A percentile compares a stretch with the other conserved stretches of the same genome.
phyloP scores from a whole-genome alignment of 1,140 invertebrate genomes.

The Hetaerina americana region DNA sequence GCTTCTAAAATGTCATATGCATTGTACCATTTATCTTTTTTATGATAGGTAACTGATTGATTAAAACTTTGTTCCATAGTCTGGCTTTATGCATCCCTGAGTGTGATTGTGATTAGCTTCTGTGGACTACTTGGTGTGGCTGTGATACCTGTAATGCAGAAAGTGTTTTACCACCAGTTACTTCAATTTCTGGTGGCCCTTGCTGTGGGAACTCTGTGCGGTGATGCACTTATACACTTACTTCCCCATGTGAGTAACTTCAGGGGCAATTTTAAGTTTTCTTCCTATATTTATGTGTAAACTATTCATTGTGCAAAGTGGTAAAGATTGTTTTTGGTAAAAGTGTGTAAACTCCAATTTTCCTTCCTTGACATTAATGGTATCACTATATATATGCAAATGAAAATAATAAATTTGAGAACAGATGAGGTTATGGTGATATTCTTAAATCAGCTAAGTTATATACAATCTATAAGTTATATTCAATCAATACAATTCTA shows the following conservation, averaged over 20 bases:
- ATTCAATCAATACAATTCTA: no score
- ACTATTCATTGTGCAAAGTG: conserved; percentile 8
- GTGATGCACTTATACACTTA: conserved; percentile 84
- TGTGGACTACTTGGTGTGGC: conserved; percentile 70
- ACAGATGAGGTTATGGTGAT: no score
- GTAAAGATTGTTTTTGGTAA: background rate
- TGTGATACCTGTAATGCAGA: conserved; percentile 81
- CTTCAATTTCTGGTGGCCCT: conserved; percentile 84
- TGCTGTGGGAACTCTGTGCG: conserved; percentile 80
- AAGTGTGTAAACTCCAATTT: background rate
- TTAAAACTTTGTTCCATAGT: no score
- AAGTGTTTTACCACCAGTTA: conserved; percentile 76
- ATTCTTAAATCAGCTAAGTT: no score
- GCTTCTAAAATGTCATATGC: no score
- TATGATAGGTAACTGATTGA: no score
- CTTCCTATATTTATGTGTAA: conserved; percentile 11
- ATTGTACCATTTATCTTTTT: no score
- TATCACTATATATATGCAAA: no score
- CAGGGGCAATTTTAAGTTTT: background rate
- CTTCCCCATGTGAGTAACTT: conserved; percentile 77
- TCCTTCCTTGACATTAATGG: no score
- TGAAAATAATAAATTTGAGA: no score
- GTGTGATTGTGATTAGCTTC: conserved; percentile 69
- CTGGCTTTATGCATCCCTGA: conserved; percentile 68
- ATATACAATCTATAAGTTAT: no score